phyloP scores from a whole-genome alignment of 2,888 invertebrate species.

The Anagyrus pseudococci region DNA sequence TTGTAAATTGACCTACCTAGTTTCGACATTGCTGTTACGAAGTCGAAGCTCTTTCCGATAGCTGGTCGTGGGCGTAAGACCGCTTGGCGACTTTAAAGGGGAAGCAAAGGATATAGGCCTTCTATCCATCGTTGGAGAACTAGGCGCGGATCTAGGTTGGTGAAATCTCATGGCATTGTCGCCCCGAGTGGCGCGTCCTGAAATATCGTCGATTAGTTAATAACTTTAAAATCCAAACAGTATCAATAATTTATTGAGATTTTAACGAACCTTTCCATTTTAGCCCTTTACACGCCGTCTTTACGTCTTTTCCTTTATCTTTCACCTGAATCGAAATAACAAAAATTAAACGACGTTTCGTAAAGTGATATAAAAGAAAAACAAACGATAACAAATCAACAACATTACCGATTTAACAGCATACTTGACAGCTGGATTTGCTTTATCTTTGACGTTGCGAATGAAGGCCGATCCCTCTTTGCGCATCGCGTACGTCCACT shows the following conservation, averaged over 20 bases:
- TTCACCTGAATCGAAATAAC: slow-evolving; percentile 66
- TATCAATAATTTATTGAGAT: background rate
- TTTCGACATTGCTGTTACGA: slow-evolving; percentile 55
- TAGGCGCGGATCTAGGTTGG: slow-evolving; percentile 71
- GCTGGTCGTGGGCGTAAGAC: slow-evolving; percentile 56
- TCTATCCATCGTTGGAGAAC: slow-evolving; percentile 70
- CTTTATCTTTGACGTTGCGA: slow-evolving; percentile 88
- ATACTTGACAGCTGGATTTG: slow-evolving; percentile 92
- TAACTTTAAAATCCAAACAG: background rate
- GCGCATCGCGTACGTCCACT: slow-evolving; percentile 81
- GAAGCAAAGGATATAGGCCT: slow-evolving; percentile 61
- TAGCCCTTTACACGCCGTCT: slow-evolving; percentile 79
- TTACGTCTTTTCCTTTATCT: slow-evolving; percentile 77
- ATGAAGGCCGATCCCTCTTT: slow-evolving; percentile 85
- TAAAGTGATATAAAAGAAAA: slow-evolving; percentile 4
- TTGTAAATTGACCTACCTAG: slow-evolving; percentile 47
- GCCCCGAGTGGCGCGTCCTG: slow-evolving; percentile 54
- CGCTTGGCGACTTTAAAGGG: slow-evolving; percentile 57
- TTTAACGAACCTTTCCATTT: slow-evolving; percentile 66
- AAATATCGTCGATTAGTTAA: slow-evolving; percentile 3
- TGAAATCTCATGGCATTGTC: slow-evolving; percentile 54
- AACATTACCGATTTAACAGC: slow-evolving; percentile 90
- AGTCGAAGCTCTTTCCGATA: slow-evolving; percentile 57
- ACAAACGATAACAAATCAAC: slow-evolving; percentile 10
- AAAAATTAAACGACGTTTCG: slow-evolving; percentile 2